A percentile compares a stretch with the other conserved stretches of the same genome.
These are phyloP conservation scores for Parapristionchus giblindavisi DNA, from an alignment of 2,888 invertebrate genomes.

Conservation along the genomic window DNA sequence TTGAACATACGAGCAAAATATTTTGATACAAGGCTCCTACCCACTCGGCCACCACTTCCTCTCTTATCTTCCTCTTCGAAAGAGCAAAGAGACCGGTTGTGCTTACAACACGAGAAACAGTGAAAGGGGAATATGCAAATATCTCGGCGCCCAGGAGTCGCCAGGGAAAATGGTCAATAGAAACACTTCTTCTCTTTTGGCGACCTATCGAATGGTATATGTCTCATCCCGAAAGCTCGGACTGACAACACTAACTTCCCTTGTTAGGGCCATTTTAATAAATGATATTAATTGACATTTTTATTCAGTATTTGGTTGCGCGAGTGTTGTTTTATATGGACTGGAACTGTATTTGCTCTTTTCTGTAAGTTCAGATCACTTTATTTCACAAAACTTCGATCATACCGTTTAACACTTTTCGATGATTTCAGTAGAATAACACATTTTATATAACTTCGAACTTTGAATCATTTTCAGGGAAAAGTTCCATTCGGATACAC, in stretches of 20 bases:
- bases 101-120: too few species aligned
- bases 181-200: not conserved
- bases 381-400: not conserved
- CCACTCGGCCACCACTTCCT: too few species aligned
- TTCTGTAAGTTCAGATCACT: not conserved
- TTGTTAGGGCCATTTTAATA: not conserved
- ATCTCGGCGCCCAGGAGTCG: too few species aligned
- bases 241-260: not conserved
- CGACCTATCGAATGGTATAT: not conserved
- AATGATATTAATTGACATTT: not conserved
- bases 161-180: too few species aligned
- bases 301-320: conserved; percentile 32
- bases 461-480: too few species aligned
- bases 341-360: conserved; percentile 23
- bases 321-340: conserved; percentile 21
- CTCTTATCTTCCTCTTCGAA: too few species aligned
- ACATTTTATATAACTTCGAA: too few species aligned
- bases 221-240: too few species aligned
- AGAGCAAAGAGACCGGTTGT: too few species aligned
- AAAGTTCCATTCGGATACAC: not conserved
- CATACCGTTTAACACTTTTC: not conserved
- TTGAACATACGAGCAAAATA: too few species aligned
- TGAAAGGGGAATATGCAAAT: too few species aligned
- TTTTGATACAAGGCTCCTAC: too few species aligned
- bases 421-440: not conserved